Conservation (phyloP, 2,797 vertebrate genomes). For the Poecilia velifera region DNA sequence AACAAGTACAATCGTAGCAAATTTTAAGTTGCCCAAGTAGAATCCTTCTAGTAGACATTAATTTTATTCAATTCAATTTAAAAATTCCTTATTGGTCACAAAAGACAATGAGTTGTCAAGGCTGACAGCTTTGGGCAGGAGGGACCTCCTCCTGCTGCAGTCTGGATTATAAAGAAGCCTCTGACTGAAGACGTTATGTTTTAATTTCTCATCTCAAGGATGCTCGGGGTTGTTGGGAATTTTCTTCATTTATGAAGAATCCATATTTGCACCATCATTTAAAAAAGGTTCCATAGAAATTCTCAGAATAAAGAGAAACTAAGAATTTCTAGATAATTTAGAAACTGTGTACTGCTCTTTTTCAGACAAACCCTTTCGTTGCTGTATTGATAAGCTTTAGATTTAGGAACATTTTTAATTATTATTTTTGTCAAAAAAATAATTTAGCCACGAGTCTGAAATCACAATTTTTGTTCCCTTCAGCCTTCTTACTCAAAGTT, state of each 20-base stretch:
- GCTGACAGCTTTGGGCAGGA: too few species aligned
- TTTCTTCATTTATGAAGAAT: too few species aligned
- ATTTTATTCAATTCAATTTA: neutral
- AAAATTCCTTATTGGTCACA: too few species aligned
- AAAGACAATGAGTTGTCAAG: too few species aligned
- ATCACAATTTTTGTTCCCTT: neutral
- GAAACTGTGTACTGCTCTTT: neutral
- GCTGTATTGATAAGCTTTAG: neutral
- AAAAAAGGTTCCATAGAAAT: too few species aligned
- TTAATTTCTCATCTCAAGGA: too few species aligned
- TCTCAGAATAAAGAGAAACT: neutral
- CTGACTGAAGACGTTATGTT: too few species aligned
- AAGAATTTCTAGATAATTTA: neutral
- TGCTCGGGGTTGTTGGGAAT: too few species aligned
- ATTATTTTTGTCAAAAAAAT: too few species aligned
- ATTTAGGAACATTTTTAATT: neutral
- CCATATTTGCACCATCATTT: too few species aligned
- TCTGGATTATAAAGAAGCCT: too few species aligned
- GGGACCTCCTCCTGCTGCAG: too few species aligned
- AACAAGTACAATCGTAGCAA: neutral
- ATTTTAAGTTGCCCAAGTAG: neutral
- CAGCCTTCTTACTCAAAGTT: neutral
- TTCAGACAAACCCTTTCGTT: neutral
- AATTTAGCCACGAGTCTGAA: neutral
- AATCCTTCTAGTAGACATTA: neutral